Evolutionary conservation across 2,113 vertebrate species (phyloP).

Genomic region (mouse (Mus musculus)): DNA sequence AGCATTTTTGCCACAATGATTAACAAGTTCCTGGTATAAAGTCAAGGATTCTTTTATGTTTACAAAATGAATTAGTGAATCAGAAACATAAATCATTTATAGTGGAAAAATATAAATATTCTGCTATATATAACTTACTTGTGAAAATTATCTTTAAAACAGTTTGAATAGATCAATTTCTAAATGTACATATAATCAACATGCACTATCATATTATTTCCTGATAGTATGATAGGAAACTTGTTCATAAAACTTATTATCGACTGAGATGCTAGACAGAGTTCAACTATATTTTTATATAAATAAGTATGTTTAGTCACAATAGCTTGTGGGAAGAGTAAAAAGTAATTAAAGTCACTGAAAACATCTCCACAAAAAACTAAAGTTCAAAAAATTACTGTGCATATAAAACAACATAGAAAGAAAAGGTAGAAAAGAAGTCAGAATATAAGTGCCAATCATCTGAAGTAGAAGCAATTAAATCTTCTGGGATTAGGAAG

Average conservation of each 20-base stretch:
- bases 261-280: not conserved
- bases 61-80: not conserved
- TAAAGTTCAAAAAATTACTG: conserved; percentile 11
- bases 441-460: conserved; percentile 51
- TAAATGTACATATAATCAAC: not conserved
- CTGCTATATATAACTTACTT: not conserved
- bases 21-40: not conserved
- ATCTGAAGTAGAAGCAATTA: conserved; percentile 65
- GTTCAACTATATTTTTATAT: conserved; percentile 8
- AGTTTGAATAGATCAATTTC: not conserved
- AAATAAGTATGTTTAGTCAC: not conserved
- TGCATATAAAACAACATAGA: conserved; percentile 53
- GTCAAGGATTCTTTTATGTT: not conserved
- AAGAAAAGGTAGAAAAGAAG: conserved; percentile 54
- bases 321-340: not conserved
- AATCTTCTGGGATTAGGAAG: conserved; percentile 56
- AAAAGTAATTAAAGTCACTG: conserved; percentile 14
- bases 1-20: not conserved
- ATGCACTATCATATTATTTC: not conserved
- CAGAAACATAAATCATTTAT: not conserved
- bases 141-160: not conserved
- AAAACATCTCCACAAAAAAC: conserved; percentile 40
- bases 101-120: not conserved
- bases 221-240: not conserved
- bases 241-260: not conserved